Percentiles rank a stretch among this genome's conserved stretches.
Evolutionary conservation across 2,888 invertebrate species (phyloP).

Genomic region (Athetis lepigone): DNA sequence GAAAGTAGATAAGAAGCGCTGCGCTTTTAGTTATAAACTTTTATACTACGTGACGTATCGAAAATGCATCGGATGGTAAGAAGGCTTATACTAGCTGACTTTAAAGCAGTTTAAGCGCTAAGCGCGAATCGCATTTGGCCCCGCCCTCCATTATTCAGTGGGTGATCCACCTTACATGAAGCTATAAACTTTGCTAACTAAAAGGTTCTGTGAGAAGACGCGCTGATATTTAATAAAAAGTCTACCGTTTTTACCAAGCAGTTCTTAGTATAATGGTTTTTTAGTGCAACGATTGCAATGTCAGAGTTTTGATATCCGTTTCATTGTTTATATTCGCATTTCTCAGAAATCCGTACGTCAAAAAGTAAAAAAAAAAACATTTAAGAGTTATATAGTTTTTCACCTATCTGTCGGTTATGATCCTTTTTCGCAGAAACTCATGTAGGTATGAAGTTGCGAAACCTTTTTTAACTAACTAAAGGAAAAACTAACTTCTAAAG

Average conservation of each 20-base stretch:
- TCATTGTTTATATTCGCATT: too few relatives aligned
- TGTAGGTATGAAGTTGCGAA: too few relatives aligned
- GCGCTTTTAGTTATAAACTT: slow-evolving; percentile 76
- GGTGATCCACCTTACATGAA: slow-evolving; percentile 52
- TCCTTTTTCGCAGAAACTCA: too few relatives aligned
- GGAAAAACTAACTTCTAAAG: too few relatives aligned
- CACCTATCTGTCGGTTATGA: too few relatives aligned
- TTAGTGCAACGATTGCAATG: too few relatives aligned
- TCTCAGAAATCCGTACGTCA: too few relatives aligned
- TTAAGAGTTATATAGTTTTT: too few relatives aligned
- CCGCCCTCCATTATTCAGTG: slow-evolving; percentile 73
- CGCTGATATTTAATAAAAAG: slow-evolving; percentile 55
- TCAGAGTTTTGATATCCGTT: too few relatives aligned
- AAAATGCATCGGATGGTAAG: slow-evolving; percentile 81
- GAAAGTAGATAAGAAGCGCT: slow-evolving; percentile 63
- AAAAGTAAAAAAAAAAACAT: too few relatives aligned
- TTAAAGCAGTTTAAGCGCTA: slow-evolving; percentile 81
- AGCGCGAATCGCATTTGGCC: slow-evolving; percentile 76
- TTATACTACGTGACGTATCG: slow-evolving; percentile 78
- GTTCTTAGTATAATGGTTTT: too few relatives aligned
- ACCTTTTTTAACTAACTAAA: too few relatives aligned
- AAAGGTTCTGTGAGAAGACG: slow-evolving; percentile 51
- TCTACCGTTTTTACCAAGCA: neutral
- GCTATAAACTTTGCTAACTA: slow-evolving; percentile 57
- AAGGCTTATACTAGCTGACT: slow-evolving; percentile 81